A percentile compares a stretch with the other conserved stretches of the same genome.
phyloP scores from a whole-genome alignment of 2,888 invertebrate genomes.

The Catocala fraxini region DNA sequence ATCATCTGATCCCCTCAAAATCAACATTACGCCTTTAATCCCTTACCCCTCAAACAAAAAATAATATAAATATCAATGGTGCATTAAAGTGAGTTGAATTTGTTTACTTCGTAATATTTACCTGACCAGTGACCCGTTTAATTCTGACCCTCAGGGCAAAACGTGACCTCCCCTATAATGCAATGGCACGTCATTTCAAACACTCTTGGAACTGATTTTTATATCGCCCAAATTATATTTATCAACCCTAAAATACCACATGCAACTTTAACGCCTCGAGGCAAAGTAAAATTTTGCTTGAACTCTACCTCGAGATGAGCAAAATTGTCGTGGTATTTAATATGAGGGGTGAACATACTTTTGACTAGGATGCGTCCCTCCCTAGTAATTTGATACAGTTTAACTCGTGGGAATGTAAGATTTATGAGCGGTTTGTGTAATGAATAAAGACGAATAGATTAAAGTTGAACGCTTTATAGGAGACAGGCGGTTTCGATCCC shows the following conservation, averaged over 20 bases:
- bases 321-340: slow-evolving; percentile 39
- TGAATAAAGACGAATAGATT: slow-evolving; percentile 60
- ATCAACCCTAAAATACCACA: slow-evolving; percentile 3
- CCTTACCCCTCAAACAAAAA: slow-evolving; percentile 52
- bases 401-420: slow-evolving; percentile 76
- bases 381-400: slow-evolving; percentile 80
- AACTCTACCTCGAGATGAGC: background rate
- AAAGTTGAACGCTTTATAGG: slow-evolving; percentile 50
- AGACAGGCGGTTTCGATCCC: slow-evolving; percentile 39
- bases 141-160: slow-evolving; percentile 68
- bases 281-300: slow-evolving; percentile 49
- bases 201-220: slow-evolving; percentile 80
- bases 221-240: slow-evolving; percentile 38
- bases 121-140: slow-evolving; percentile 84
- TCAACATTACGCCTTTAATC: slow-evolving; percentile 20
- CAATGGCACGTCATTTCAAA: slow-evolving; percentile 79
- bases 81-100: slow-evolving; percentile 83
- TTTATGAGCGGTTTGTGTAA: slow-evolving; percentile 62
- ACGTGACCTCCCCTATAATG: slow-evolving; percentile 72
- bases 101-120: slow-evolving; percentile 85
- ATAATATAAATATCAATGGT: slow-evolving; percentile 78
- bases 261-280: slow-evolving; percentile 21
- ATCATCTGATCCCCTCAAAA: slow-evolving; percentile 22
- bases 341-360: slow-evolving; percentile 67
- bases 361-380: slow-evolving; percentile 64